Percentiles rank a stretch among this genome's conserved stretches.
These are phyloP conservation scores for Oncorhynchus masou DNA, from an alignment of 2,113 vertebrate genomes.

Conservation along the genomic window DNA sequence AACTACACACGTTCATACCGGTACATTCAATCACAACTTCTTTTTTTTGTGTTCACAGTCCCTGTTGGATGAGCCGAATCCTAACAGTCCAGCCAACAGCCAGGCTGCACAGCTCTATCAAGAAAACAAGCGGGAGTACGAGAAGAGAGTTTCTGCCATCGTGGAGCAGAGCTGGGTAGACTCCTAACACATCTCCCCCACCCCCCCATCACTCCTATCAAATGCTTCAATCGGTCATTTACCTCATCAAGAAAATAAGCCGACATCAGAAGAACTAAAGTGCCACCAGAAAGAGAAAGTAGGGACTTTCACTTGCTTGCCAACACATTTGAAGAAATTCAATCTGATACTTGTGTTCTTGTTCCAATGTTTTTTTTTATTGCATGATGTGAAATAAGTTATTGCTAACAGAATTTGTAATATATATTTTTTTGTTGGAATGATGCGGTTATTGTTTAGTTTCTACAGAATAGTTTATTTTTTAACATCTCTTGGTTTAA, in stretches of 20 bases:
- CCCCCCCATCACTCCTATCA: slow-evolving; percentile 59
- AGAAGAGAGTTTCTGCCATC: slow-evolving; percentile 97
- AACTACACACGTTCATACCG: no score
- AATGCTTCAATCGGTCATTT: slow-evolving; percentile 62
- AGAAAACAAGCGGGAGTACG: slow-evolving; percentile 98
- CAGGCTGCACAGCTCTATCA: slow-evolving; percentile 99
- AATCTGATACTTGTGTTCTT: slow-evolving; percentile 78
- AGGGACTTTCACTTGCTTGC: slow-evolving; percentile 62
- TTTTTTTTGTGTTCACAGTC: slow-evolving; percentile 73
- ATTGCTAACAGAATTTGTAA: slow-evolving; percentile 98
- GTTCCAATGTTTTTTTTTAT: slow-evolving; percentile 78
- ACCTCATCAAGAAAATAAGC: slow-evolving; percentile 56
- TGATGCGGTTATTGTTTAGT: slow-evolving; percentile 87
- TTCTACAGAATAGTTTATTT: slow-evolving; percentile 65
- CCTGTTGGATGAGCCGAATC: slow-evolving; percentile 96
- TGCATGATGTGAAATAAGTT: slow-evolving; percentile 99
- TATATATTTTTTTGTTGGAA: slow-evolving; percentile 87
- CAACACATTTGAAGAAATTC: slow-evolving; percentile 43
- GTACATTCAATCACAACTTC: neutral
- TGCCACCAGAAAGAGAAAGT: slow-evolving; percentile 77
- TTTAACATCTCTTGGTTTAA: slow-evolving; percentile 22
- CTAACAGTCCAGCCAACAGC: slow-evolving; percentile 98
- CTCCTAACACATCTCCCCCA: slow-evolving; percentile 73
- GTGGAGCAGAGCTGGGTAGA: slow-evolving; percentile 99
- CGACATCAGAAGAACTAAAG: slow-evolving; percentile 74